Percentiles rank a stretch among this genome's conserved stretches.
These are phyloP conservation scores for Papilio helenus DNA, from an alignment of 1,140 invertebrate genomes.

Conservation along the genomic window DNA sequence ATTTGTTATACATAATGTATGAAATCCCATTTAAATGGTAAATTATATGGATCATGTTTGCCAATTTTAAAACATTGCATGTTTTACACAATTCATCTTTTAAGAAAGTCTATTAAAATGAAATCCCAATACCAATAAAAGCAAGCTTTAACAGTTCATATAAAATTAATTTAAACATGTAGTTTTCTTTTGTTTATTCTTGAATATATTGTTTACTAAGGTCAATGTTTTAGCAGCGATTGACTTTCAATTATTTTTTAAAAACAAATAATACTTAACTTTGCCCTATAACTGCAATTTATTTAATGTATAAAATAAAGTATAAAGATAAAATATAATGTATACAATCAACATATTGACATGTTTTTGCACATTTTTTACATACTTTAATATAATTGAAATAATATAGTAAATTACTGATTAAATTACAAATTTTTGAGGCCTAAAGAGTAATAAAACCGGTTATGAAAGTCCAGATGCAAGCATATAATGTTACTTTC, in stretches of 20 bases:
- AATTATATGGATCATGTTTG: slow-evolving; percentile 6
- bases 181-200: slow-evolving; percentile 33
- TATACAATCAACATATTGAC: background rate
- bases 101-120: background rate
- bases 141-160: slow-evolving; percentile 42
- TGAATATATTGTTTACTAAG: slow-evolving; percentile 39
- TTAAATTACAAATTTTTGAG: background rate
- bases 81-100: background rate
- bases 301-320: background rate
- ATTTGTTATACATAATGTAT: slow-evolving; percentile 32
- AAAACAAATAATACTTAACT: slow-evolving; percentile 14
- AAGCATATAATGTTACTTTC: slow-evolving; percentile 23
- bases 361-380: slow-evolving; percentile 12
- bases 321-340: background rate
- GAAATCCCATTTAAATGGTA: slow-evolving; percentile 1
- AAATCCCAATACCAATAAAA: slow-evolving; percentile 39
- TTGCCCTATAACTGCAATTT: background rate
- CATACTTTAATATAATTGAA: background rate
- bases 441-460: slow-evolving; percentile 29
- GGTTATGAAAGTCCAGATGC: slow-evolving; percentile 8
- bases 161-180: slow-evolving; percentile 40
- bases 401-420: background rate
- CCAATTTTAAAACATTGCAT: slow-evolving; percentile 32
- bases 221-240: slow-evolving; percentile 41
- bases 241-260: background rate